Evolutionary conservation across 1,140 invertebrate genomes (phyloP).

Genomic region (Brachionus koreanus): DNA sequence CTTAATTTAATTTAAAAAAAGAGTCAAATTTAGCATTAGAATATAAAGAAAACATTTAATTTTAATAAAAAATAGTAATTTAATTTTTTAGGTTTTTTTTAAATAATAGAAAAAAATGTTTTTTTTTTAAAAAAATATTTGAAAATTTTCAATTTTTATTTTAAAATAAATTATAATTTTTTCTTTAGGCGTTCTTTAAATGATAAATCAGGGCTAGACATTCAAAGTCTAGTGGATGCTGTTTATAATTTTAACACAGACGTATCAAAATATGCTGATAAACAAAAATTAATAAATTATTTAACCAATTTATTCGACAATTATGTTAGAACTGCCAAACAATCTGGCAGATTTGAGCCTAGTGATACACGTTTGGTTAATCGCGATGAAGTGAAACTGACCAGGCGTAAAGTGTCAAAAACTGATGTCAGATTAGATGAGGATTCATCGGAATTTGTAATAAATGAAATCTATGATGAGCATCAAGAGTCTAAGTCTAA

Average conservation of each 20-base stretch:
- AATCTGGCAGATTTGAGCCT: not conserved
- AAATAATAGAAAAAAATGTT: too few relatives aligned
- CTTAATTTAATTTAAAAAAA: too few relatives aligned
- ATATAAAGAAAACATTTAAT: too few relatives aligned
- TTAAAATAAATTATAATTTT: not conserved
- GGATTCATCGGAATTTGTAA: not conserved
- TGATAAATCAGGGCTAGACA: conserved; percentile 36
- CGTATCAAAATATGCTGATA: not conserved
- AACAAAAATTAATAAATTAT: conserved; percentile 26
- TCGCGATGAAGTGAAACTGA: not conserved
- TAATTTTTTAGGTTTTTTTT: too few relatives aligned
- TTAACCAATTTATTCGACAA: conserved; percentile 23
- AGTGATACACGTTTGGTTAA: not conserved
- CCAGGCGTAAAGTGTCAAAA: not conserved
- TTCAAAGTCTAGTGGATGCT: conserved; percentile 32
- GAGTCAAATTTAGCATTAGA: too few relatives aligned
- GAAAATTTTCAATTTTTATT: not conserved
- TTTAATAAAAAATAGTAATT: too few relatives aligned
- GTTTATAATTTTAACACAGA: conserved; percentile 8
- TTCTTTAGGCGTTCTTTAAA: conserved; percentile 29
- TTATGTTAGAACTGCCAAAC: conserved; percentile 30
- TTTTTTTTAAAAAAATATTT: too few relatives aligned
- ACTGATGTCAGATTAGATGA: not conserved
- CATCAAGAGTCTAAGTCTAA: not conserved
- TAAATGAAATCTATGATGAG: conserved; percentile 26